Percentiles rank a stretch among this genome's conserved stretches.
phyloP scores from a whole-genome alignment of 2,888 invertebrate genomes.

The Osmoderma eremita region DNA sequence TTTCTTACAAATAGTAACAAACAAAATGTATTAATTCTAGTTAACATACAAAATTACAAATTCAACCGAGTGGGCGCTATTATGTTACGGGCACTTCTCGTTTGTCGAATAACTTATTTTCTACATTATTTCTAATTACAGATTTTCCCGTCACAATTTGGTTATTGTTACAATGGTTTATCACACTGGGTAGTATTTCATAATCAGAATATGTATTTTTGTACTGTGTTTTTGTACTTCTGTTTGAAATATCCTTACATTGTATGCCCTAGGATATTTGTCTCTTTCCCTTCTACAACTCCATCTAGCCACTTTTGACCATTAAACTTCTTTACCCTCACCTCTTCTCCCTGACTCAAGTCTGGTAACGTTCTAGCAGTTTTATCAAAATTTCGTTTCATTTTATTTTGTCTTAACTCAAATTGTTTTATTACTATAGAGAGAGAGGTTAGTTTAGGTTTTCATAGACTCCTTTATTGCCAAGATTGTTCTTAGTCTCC shows the following conservation, averaged over 20 bases:
- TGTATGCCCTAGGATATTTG: neutral
- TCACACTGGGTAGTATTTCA: no score
- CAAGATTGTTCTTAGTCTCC: constrained; percentile 2
- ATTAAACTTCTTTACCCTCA: neutral
- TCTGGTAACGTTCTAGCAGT: constrained; percentile 2
- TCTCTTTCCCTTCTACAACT: neutral
- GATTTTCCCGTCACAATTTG: no score
- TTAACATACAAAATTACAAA: no score
- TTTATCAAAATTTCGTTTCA: constrained; percentile 17
- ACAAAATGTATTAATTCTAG: no score
- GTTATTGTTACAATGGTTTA: no score
- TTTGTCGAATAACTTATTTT: no score
- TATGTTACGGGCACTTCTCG: no score
- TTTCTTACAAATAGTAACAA: no score
- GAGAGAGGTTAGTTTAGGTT: constrained; percentile 9
- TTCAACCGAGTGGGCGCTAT: no score
- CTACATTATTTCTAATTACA: no score
- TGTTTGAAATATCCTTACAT: constrained; percentile 4
- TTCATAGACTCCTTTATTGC: neutral
- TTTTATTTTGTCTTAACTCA: constrained; percentile 3
- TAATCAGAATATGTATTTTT: no score
- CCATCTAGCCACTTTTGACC: neutral
- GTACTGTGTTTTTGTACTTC: no score
- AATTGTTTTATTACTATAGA: neutral
- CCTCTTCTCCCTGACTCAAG: neutral